Conservation (phyloP, 2,888 invertebrate genomes). For the Spisula subtruncata region DNA sequence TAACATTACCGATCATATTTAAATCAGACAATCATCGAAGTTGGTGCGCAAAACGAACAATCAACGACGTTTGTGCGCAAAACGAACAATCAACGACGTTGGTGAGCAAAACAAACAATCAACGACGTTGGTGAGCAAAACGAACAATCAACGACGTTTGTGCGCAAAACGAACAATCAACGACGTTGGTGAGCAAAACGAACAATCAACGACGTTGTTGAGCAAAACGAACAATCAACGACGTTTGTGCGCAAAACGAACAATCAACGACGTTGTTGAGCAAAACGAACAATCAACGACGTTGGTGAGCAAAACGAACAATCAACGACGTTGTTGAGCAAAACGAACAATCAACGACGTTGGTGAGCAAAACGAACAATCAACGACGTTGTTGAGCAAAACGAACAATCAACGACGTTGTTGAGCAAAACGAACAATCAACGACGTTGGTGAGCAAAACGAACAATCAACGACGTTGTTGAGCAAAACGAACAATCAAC, state of each 20-base stretch:
- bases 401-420: not conserved
- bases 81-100: not conserved
- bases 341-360: not conserved
- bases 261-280: not conserved
- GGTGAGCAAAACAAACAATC: not conserved
- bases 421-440: no score
- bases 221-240: no score
- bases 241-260: not conserved
- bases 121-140: not conserved
- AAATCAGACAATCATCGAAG: no score
- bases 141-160: not conserved
- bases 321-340: no score
- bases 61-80: not conserved
- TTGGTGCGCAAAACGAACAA: not conserved
- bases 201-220: not conserved
- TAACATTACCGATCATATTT: no score
- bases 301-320: not conserved
- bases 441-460: not conserved
- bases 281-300: not conserved
- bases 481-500: not conserved
- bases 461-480: not conserved
- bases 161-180: no score
- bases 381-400: no score
- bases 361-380: no score
- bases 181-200: no score